Base-by-base conservation (phyloP, 2,113 vertebrate species). In the Seriola dumerili region DNA sequence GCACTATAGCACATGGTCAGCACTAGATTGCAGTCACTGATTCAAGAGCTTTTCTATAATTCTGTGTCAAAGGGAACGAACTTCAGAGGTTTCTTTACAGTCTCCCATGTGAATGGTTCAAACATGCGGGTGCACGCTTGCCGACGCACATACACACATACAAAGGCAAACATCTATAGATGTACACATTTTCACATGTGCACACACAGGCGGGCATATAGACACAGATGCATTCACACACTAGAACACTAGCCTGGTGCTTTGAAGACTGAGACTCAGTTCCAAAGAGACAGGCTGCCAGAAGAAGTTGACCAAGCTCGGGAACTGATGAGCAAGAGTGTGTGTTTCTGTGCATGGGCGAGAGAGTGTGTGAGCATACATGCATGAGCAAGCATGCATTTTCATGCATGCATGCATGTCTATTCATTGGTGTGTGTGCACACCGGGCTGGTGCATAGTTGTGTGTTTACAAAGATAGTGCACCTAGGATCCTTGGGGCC, bases 11-110 rank as follows among this genome's bases (percentile, higher is more conserved):
- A 66, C 78, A 61, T 48, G 52, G 57, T 81, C 74, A 66, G 77
- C 75, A 72, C 82, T 65, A 84, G 79, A 89, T 77, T 79, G 64
- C 77, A 72, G 67, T 58, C 63, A 72, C 14, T 66, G 85, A 89
- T 88, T 88, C 86, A 86, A 89, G 86, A 72, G 74, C 32, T 77
- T 89, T 88, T 87, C 80, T 86, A 87, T 91, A 85, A 90, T 92
- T 93, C 86, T 92, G 79, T 87, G 84, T 88, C 88, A 86, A 81
- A 91, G 75, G 69, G 79, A 85, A 82, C 80, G 42, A 90, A 91
- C 88, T 92, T 92, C 90, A 89, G 76, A 91, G 83, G 81, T 64
- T 89, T 81, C 81, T 88, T 88, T 76, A 59, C 81, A 70, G 77
- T 72, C 78, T 91, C 85, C 78, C 17, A n/a, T 29, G 78, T 78